Evolutionary conservation across 2,888 invertebrate genomes (phyloP), one percentile per base, ranked within the genome.

Genomic region (Volucella zonaria): DNA sequence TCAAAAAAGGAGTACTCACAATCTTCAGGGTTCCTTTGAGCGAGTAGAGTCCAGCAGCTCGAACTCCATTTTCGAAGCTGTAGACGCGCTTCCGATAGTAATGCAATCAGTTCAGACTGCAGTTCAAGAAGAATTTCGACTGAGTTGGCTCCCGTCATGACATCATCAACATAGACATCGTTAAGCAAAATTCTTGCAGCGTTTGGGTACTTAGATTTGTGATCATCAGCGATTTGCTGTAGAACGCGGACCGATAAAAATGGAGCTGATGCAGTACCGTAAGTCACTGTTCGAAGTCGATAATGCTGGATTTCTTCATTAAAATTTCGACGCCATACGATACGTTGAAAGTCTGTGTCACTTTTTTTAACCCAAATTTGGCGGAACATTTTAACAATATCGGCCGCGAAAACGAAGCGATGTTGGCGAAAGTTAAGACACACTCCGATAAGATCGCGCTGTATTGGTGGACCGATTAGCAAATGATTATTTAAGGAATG

Each of bases 131-230:
- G 8, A 0, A 8, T 52, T 52, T 52, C 42, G 42, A 54, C 23
- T 8, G 49, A 23, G 43, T 73, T 54, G 11, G 73, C 49, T 4
- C 81, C 85, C 3, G 76, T 81, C 47, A 87, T 68, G 1, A 62
- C n/a, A 15, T 87, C 87, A 71, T 87, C 87, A 8, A 88, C 86
- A 38, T 88, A 88, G 82, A 75, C 87, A 87, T 6, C 83, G 62
- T 12, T 18, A 18, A 18, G 18, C 18, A 18, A 18, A 18, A 18
- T 18, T 18, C 18, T 18, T 18, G 18, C 18, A 18, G 18, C 18
- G 18, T 18, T 18, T 18, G 18, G 18, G 18, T 18, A 18, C 18
- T 18, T 18, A 18, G 18, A 18, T 18, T 18, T 23, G 18, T 23
- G 3, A 23, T 23, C 18, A 23, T 23, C 18, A 23, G 18, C 18